These are phyloP conservation scores for Embidobia sp. DNA, from an alignment of 2,888 invertebrate species.

Conservation along the genomic window DNA sequence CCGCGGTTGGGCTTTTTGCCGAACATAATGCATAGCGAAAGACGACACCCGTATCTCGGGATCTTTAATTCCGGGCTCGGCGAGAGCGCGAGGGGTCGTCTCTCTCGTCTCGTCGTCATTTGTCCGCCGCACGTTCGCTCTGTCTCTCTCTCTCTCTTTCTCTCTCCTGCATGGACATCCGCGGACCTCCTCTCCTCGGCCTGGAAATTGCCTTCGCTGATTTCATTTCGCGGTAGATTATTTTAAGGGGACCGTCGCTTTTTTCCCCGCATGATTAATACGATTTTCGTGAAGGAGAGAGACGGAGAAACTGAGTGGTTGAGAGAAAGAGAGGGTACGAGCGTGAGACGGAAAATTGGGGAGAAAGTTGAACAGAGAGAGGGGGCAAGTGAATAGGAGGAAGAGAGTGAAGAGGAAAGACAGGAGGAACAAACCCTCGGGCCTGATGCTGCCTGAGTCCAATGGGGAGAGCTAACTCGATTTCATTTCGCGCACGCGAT, in stretches of 20 bases:
- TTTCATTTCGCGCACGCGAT: conserved; percentile 61
- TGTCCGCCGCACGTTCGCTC: conserved; percentile 74
- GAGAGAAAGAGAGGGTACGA: no score
- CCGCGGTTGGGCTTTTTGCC: conserved; percentile 74
- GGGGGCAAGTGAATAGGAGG: not conserved
- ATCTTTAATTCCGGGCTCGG: conserved; percentile 80
- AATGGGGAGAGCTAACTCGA: conserved; percentile 57
- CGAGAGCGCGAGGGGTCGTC: conserved; percentile 71
- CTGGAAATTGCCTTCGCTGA: conserved; percentile 80
- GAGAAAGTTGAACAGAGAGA: not conserved
- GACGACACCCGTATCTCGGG: conserved; percentile 79
- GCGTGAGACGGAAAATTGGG: not conserved
- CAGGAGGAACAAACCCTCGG: conserved; percentile 36
- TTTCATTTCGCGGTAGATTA: conserved; percentile 81
- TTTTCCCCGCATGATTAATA: conserved; percentile 78
- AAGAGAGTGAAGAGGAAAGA: no score
- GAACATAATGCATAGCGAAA: conserved; percentile 78
- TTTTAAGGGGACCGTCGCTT: conserved; percentile 77
- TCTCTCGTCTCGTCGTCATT: conserved; percentile 77
- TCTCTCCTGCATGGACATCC: conserved; percentile 54
- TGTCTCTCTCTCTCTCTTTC: no score
- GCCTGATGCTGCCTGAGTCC: conserved; percentile 42
- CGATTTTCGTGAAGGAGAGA: conserved; percentile 72
- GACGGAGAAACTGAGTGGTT: conserved; percentile 35
- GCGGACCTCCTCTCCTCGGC: conserved; percentile 65